Percentiles rank a stretch among this genome's conserved stretches.
Evolutionary conservation across 2,888 invertebrate species (phyloP).

Genomic region (Philaethria dido): DNA sequence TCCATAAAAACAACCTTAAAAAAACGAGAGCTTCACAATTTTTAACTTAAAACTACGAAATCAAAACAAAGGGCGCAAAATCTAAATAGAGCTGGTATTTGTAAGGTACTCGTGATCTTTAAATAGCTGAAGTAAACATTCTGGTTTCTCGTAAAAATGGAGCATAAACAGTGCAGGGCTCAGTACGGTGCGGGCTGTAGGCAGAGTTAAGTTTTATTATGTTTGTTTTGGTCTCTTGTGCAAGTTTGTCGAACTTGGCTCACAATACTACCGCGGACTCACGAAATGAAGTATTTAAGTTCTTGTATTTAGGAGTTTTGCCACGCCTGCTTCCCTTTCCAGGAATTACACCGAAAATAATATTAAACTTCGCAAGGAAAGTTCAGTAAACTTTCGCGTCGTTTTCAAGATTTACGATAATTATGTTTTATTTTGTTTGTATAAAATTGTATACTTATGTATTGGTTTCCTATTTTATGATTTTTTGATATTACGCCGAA

Average conservation of each 20-base stretch:
- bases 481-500: too few species aligned
- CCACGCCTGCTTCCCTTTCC: not conserved
- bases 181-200: conserved; percentile 9
- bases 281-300: conserved; percentile 14
- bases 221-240: conserved; percentile 35
- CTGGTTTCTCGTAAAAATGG: conserved; percentile 40
- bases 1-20: not conserved
- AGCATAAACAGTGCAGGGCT: conserved; percentile 30
- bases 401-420: not conserved
- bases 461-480: too few species aligned
- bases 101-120: conserved; percentile 29
- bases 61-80: conserved; percentile 31
- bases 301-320: conserved; percentile 4
- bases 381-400: conserved; percentile 5
- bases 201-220: conserved; percentile 40
- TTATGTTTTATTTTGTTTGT: not conserved
- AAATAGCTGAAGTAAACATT: conserved; percentile 41
- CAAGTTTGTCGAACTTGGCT: conserved; percentile 37
- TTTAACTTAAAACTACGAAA: conserved; percentile 18
- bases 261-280: conserved; percentile 37
- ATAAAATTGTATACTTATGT: too few species aligned
- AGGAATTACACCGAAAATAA: conserved; percentile 12
- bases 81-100: conserved; percentile 30
- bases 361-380: conserved; percentile 3
- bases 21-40: not conserved